Evolutionary conservation across 2,113 vertebrate species (phyloP), one percentile per base, ranked within the genome.

Genomic region (Peromyscus polionotus): DNA sequence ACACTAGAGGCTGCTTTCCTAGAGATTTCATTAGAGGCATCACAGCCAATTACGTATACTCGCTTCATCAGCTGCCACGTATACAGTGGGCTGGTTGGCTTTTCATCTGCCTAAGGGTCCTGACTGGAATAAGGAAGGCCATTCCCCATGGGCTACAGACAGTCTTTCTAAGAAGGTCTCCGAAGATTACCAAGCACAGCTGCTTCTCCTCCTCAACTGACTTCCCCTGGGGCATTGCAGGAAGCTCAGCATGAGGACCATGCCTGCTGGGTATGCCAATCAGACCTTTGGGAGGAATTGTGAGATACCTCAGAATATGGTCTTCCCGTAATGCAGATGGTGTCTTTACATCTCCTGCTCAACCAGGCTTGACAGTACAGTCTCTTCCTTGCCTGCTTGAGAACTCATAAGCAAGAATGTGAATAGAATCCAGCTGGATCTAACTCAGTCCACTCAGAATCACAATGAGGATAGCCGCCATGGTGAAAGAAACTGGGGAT

Each of bases 261-360:
- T 0, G 16, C 54, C 63, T 89, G 11, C 85, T 92, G 77, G 45
- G 42, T 14, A 87, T 22, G 57, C 39, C 68, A 70, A 65, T 20
- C 68, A 73, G 86, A 57, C 36, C 48, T 92, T 88, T 77, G 65
- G 63, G 63, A 94, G n/a, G 5, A 80, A 92, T 7, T 7, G 11
- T 13, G 63, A 88, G 31, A 70, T 54, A 48, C 17, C 57, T 33
- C 7, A 22, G n/a, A 36, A 39, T 0, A 48, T 39, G 45, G 72
- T 73, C 26, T 51, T 51, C 4, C 51, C 5, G 26, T 61, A 51
- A 67, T 26, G 45, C 39, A 86, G 75, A 80, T 4, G 54, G n/a
- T 28, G 19, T 65, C 85, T 81, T 72, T 93, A 59, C 13, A 54
- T 86, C 72, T 95, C 42, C 75, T 88, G 93, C 45, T 93, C 81